Conservation (phyloP, 2,888 invertebrate genomes). For the Keiferia lycopersicella region DNA sequence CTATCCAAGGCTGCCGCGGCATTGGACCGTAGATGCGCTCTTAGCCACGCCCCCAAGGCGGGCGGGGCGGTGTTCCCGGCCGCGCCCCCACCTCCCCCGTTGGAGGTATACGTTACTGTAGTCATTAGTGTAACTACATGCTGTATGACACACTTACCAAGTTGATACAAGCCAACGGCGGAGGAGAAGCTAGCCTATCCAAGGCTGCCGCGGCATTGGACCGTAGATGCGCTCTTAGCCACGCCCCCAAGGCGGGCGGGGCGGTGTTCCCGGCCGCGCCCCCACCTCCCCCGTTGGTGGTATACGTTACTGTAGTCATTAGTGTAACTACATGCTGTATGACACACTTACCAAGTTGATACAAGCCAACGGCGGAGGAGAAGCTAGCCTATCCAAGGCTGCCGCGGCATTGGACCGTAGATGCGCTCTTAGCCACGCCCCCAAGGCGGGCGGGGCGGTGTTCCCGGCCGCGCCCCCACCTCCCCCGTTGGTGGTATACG, state of each 20-base stretch:
- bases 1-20: conserved; percentile 63
- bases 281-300: conserved; percentile 39
- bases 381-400: no score
- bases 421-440: no score
- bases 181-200: conserved; percentile 58
- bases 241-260: conserved; percentile 61
- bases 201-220: conserved; percentile 58
- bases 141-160: conserved; percentile 41
- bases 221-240: conserved; percentile 66
- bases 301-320: conserved; percentile 10
- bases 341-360: no score
- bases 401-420: no score
- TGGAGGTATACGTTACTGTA: conserved; percentile 35
- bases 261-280: conserved; percentile 46
- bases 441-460: no score
- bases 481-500: no score
- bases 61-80: conserved; percentile 52
- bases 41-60: conserved; percentile 64
- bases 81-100: conserved; percentile 37
- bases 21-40: conserved; percentile 59
- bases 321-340: no score
- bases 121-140: not conserved
- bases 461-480: no score
- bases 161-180: conserved; percentile 57
- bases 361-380: no score